A percentile compares a stretch with the other conserved stretches of the same genome.
Evolutionary conservation across 1,140 invertebrate species (phyloP).

Genomic region (Thrips palmi): DNA sequence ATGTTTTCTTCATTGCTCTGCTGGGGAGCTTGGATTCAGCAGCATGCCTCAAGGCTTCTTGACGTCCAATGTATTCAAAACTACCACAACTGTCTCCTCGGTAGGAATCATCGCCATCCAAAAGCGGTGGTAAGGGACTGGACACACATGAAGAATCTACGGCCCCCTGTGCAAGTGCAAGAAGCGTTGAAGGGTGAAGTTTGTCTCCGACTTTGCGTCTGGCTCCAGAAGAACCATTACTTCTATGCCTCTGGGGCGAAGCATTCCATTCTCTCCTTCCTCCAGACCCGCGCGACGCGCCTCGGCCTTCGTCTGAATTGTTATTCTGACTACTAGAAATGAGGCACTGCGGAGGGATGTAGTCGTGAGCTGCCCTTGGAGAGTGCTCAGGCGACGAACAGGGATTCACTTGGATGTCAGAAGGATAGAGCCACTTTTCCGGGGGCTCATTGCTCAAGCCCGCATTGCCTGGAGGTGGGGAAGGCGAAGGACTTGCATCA

Average conservation of each 20-base stretch:
- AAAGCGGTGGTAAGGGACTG: conserved; percentile 24
- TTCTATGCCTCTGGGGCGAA: conserved; percentile 4
- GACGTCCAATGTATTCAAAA: conserved; percentile 33
- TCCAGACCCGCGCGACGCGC: too few species aligned
- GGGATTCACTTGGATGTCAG: conserved; percentile 33
- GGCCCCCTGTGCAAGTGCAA: conserved; percentile 22
- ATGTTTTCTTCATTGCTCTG: too few species aligned
- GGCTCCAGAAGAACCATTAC: conserved; percentile 8
- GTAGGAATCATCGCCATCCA: conserved; percentile 23
- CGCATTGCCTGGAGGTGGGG: conserved; percentile 23
- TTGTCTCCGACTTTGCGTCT: conserved; percentile 19
- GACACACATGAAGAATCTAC: conserved; percentile 23
- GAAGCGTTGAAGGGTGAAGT: conserved; percentile 25
- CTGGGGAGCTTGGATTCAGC: conserved; percentile 16
- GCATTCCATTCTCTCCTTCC: conserved; percentile 6
- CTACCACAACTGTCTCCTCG: conserved; percentile 40
- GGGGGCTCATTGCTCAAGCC: neutral
- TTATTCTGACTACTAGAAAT: conserved; percentile 12
- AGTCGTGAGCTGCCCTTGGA: conserved; percentile 26
- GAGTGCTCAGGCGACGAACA: conserved; percentile 27
- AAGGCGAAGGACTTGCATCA: conserved; percentile 41
- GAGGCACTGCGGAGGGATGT: conserved; percentile 26
- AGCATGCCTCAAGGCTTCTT: conserved; percentile 16
- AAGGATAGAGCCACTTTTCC: conserved; percentile 33
- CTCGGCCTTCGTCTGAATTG: conserved; percentile 10